phyloP scores from a whole-genome alignment of 2,113 vertebrate genomes.

The Siniperca chuatsi region DNA sequence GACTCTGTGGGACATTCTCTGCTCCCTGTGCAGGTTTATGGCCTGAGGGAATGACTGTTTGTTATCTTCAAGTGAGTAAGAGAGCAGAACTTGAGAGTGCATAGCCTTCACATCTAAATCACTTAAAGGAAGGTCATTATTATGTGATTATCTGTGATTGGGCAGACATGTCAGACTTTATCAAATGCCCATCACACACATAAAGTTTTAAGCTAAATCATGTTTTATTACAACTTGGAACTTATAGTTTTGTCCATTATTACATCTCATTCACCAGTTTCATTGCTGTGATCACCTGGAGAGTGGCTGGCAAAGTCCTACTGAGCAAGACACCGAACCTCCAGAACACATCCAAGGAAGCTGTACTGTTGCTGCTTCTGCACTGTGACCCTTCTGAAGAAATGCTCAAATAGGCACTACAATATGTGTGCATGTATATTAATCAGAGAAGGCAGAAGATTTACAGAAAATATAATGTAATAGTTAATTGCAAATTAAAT shows the following conservation, averaged over 20 bases:
- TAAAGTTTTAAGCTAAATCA: neutral
- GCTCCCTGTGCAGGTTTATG: conserved; percentile 4
- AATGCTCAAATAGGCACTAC: neutral
- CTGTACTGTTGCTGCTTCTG: neutral
- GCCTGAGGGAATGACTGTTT: neutral
- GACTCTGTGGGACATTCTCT: conserved; percentile 9
- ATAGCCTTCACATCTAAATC: neutral
- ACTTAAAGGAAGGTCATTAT: neutral
- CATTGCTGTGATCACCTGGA: neutral
- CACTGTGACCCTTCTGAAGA: neutral
- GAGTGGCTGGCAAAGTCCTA: neutral
- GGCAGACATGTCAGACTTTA: neutral
- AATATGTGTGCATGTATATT: neutral
- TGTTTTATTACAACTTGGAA: neutral
- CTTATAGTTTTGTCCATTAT: neutral
- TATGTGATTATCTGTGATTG: neutral
- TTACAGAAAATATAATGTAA: too few relatives aligned
- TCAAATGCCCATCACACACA: neutral
- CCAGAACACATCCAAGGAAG: neutral
- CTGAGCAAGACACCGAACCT: neutral
- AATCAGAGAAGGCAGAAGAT: neutral
- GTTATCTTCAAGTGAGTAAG: neutral
- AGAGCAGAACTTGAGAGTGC: neutral
- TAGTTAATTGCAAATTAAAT: too few relatives aligned
- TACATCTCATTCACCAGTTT: neutral